Evolutionary conservation across 2,113 vertebrate genomes (phyloP).

Genomic region (Polypterus senegalus): DNA sequence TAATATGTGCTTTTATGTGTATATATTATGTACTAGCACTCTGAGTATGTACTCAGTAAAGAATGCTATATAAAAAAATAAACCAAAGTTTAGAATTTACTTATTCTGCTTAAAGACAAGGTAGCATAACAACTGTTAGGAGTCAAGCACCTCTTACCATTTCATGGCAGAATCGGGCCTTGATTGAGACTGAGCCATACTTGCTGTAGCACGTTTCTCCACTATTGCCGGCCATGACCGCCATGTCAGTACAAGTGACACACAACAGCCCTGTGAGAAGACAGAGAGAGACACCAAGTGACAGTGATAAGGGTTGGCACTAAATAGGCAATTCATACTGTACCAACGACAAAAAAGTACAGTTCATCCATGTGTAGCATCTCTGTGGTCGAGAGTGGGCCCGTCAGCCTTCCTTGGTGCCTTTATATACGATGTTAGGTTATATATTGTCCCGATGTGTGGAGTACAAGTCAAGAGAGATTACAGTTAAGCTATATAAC

Average conservation of each 20-base stretch:
- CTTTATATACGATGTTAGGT: too few relatives aligned
- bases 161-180: slow-evolving; percentile 82
- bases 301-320: background rate
- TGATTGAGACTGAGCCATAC: slow-evolving; percentile 77
- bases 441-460: too few relatives aligned
- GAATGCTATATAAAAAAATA: background rate
- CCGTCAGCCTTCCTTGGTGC: too few relatives aligned
- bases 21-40: too few relatives aligned
- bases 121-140: background rate
- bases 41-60: too few relatives aligned
- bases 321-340: too few relatives aligned
- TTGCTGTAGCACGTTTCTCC: slow-evolving; percentile 86
- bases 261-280: slow-evolving; percentile 65
- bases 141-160: slow-evolving; percentile 55
- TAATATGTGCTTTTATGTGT: too few relatives aligned
- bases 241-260: slow-evolving; percentile 86
- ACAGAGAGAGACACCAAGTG: background rate
- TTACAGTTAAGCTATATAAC: too few relatives aligned
- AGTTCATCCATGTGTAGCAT: too few relatives aligned
- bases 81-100: background rate
- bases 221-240: slow-evolving; percentile 77
- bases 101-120: background rate
- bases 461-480: too few relatives aligned
- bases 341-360: too few relatives aligned
- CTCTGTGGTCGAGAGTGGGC: too few relatives aligned